Conservation (phyloP, 1,140 invertebrate genomes). For the Calephelis nemesis region DNA sequence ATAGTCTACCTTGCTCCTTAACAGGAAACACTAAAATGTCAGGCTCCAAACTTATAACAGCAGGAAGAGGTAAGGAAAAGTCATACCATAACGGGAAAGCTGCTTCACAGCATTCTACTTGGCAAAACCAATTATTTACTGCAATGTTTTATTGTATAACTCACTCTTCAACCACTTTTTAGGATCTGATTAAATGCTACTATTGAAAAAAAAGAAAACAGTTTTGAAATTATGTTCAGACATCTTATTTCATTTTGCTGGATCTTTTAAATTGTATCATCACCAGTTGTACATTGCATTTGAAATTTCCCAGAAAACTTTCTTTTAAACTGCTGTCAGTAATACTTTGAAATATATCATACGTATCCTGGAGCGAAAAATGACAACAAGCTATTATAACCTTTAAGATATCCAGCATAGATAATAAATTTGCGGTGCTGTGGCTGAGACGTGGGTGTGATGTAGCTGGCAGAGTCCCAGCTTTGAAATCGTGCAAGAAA, state of each 20-base stretch:
- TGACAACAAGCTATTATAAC: neutral
- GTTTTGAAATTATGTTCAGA: neutral
- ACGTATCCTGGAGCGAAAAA: constrained; percentile 1
- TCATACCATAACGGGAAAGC: too few relatives aligned
- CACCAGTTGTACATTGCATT: constrained; percentile 29
- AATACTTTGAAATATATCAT: constrained; percentile 30
- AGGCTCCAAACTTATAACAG: too few relatives aligned
- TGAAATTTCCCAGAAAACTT: constrained; percentile 32
- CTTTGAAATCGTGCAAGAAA: constrained; percentile 42
- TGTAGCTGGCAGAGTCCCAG: constrained; percentile 40
- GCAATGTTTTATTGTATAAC: too few relatives aligned
- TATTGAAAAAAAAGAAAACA: too few relatives aligned
- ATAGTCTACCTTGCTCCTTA: too few relatives aligned
- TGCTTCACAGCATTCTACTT: too few relatives aligned
- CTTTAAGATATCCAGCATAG: constrained; percentile 9
- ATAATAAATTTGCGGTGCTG: constrained; percentile 1
- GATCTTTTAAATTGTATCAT: neutral
- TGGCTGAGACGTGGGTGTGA: constrained; percentile 5
- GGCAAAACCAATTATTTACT: too few relatives aligned
- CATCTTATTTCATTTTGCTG: neutral
- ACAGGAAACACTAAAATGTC: too few relatives aligned
- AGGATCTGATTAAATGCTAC: too few relatives aligned
- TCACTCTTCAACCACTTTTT: too few relatives aligned
- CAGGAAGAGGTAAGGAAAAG: too few relatives aligned
- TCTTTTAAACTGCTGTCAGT: constrained; percentile 29